These are phyloP conservation scores for Choreutis nemorana DNA, from an alignment of 2,888 invertebrate species.

Conservation along the genomic window DNA sequence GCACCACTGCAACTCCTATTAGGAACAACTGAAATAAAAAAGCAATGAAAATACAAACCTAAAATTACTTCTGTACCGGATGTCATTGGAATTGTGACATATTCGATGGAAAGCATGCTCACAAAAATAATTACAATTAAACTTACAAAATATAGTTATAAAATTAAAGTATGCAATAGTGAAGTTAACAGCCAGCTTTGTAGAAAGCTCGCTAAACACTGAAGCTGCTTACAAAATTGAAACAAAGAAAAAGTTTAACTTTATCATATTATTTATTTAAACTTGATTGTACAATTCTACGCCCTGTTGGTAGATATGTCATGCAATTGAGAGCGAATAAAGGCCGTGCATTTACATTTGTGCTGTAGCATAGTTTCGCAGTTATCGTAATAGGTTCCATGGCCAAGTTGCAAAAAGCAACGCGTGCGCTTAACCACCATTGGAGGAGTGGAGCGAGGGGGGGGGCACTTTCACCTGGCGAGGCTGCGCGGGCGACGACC, in stretches of 20 bases:
- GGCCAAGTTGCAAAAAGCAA: slow-evolving; percentile 64
- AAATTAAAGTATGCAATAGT: no score
- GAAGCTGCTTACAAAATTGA: no score
- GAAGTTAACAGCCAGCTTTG: no score
- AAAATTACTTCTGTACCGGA: no score
- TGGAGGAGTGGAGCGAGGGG: slow-evolving; percentile 27
- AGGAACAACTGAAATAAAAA: not conserved
- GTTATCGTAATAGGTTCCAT: slow-evolving; percentile 61
- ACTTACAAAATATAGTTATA: no score
- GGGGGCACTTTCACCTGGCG: slow-evolving; percentile 60
- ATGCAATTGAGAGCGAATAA: slow-evolving; percentile 39
- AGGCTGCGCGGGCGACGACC: slow-evolving; percentile 65
- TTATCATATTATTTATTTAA: no score
- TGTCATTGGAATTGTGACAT: no score
- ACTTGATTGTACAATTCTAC: slow-evolving; percentile 15
- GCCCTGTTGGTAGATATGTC: slow-evolving; percentile 16
- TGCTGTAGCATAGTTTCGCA: slow-evolving; percentile 49
- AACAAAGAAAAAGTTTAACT: no score
- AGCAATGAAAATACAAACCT: no score
- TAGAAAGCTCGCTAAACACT: no score
- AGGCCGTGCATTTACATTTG: slow-evolving; percentile 56
- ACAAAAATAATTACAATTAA: no score
- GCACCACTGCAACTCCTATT: not conserved
- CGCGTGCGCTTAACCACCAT: slow-evolving; percentile 48
- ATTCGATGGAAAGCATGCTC: no score